Percentiles rank a stretch among this genome's conserved stretches.
Conservation (phyloP, 2,888 invertebrate species). For the Scaptomyza parva region DNA sequence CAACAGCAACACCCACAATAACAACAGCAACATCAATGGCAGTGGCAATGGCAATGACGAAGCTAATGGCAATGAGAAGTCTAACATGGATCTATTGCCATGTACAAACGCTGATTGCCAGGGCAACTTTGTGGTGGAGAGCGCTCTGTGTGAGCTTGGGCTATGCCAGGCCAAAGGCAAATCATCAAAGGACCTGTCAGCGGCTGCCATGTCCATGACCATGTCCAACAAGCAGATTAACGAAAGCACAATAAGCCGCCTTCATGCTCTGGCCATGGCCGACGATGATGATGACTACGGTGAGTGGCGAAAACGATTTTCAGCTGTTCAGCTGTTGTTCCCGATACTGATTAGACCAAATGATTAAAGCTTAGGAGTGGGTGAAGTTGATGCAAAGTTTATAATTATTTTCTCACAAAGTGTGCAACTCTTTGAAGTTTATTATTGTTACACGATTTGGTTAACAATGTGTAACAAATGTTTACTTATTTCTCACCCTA, state of each 20-base stretch:
- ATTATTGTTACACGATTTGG: not conserved
- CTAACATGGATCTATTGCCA: conserved; percentile 51
- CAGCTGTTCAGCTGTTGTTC: not conserved
- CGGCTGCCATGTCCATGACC: conserved; percentile 50
- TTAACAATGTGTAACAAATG: not conserved
- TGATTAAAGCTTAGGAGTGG: not conserved
- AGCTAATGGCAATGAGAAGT: conserved; percentile 51
- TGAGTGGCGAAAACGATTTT: conserved; percentile 46
- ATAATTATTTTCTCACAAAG: not conserved
- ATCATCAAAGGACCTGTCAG: conserved; percentile 72
- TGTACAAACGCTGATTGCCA: conserved; percentile 76
- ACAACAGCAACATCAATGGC: conserved; percentile 37
- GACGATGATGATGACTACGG: conserved; percentile 85
- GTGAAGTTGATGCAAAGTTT: not conserved
- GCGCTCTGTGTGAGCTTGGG: conserved; percentile 82
- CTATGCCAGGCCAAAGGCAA: conserved; percentile 73
- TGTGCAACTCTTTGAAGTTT: not conserved
- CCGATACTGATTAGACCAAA: conserved; percentile 6
- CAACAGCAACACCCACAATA: conserved; percentile 37
- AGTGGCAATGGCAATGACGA: conserved; percentile 51
- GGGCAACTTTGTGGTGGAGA: conserved; percentile 79
- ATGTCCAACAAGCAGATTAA: conserved; percentile 80
- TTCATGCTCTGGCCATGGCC: conserved; percentile 85
- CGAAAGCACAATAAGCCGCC: conserved; percentile 84
- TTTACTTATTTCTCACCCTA: not conserved